phyloP scores from a whole-genome alignment of 2,888 invertebrate genomes.

The Drosophila helvetica region DNA sequence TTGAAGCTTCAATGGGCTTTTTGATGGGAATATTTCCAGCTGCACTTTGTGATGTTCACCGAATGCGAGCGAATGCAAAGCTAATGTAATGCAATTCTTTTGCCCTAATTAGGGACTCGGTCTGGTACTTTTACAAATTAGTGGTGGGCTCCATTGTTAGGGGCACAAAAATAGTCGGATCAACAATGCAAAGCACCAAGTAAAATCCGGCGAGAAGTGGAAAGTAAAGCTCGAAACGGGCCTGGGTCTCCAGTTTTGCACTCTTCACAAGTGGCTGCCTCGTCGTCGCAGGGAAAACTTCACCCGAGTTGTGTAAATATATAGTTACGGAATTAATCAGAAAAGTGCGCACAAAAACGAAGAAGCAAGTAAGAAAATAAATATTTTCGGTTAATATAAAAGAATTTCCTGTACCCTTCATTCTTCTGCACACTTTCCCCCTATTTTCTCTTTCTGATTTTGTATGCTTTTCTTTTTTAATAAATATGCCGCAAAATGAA shows the following conservation, averaged over 20 bases:
- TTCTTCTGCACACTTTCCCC: neutral
- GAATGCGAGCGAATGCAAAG: conserved; percentile 70
- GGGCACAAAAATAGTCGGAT: conserved; percentile 43
- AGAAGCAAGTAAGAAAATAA: conserved; percentile 53
- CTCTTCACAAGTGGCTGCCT: conserved; percentile 43
- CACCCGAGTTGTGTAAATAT: conserved; percentile 66
- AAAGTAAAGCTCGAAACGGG: conserved; percentile 54
- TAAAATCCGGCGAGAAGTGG: conserved; percentile 51
- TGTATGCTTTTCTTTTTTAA: conserved; percentile 42
- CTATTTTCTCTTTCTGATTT: conserved; percentile 16
- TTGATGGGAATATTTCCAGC: conserved; percentile 4
- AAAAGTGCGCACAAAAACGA: conserved; percentile 55
- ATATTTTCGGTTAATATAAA: conserved; percentile 69
- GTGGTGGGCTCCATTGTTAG: conserved; percentile 42
- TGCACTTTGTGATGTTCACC: conserved; percentile 57
- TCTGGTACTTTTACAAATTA: conserved; percentile 56
- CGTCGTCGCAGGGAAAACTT: conserved; percentile 52
- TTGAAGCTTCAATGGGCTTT: conserved; percentile 30
- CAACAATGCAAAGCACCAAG: conserved; percentile 50
- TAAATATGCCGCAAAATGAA: conserved; percentile 67
- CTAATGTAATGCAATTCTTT: conserved; percentile 70
- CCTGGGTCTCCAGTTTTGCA: conserved; percentile 18
- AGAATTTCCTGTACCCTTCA: conserved; percentile 38
- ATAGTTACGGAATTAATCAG: conserved; percentile 69
- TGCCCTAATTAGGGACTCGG: conserved; percentile 59